Base-by-base conservation (phyloP, 1,140 invertebrate genomes). In the Ceratina australensis region DNA sequence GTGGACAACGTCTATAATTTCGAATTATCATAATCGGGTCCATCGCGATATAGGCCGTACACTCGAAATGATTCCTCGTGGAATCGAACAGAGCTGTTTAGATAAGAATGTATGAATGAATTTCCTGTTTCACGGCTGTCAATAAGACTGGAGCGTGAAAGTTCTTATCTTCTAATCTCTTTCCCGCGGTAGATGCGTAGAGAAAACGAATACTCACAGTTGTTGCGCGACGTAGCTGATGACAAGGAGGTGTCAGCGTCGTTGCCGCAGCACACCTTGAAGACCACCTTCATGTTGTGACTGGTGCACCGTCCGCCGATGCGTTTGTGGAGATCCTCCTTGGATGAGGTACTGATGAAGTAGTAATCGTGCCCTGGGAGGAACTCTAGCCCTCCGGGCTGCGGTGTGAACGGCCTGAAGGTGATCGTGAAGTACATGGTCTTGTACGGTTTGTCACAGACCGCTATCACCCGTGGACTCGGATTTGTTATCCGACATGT, bases 371-470 rank as follows among this genome's bases (percentile, higher is more conserved):
- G 97, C 76, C 98, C 97, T 79, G 98, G 97, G 86, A 96, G 94
- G 93, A 98, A 98, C 92, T 98, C 98, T 85, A 98, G 93, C 66
- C 97, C 98, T 83, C 97, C 97, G 69, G 98, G 97, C 93, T 98
- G 97, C 52, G 98, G 98, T 86, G 97, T 98, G 92, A 98, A 98
- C 88, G 97, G 97, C 91, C 98, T 95, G 93, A 98, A 98, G 80
- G 98, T 98, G 90, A 98, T 98, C 69, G 98, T 98, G 94, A 98
- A 98, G 93, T 97, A 98, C 96, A 98, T 97, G 87, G 97, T 93
- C 92, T 97, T 97, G 92, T 96, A 95, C 71, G 97, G 97, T 90
- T 98, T 98, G 94, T 98, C 97, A 95, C 98, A 98, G 89, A 98
- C 96, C 79, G 97, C 97, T 93, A 98, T 98, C 87, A 98, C 97